Evolutionary conservation across 1,140 invertebrate genomes (phyloP), one percentile per base, ranked within the genome.

Genomic region (Lepidurus couesii): DNA sequence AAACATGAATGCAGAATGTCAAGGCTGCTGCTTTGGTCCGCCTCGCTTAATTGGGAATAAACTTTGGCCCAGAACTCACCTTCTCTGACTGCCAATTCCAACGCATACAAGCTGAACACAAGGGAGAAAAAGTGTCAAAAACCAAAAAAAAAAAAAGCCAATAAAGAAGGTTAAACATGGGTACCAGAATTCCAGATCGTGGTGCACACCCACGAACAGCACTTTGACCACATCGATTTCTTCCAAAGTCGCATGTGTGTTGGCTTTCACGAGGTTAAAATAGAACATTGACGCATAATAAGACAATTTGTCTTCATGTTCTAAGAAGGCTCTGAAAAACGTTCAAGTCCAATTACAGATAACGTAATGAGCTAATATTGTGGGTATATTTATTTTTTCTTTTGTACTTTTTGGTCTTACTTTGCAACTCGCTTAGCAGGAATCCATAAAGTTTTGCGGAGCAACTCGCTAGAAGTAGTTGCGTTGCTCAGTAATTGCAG

Each of bases 1-100:
- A 65, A 65, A 65, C 53, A 65, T 21, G 53, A 65, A 21, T 65
- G 53, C 53, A 65, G 53, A 65, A 65, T 65, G 53, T 21, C 53
- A 65, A 65, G 53, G 21, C 53, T 65, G 53, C 53, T 65, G 53
- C 53, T 65, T 65, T 65, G 53, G 6, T 65, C 53, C n/a, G 16
- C 53, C 9, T 9, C 8, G 53, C 53, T 65, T 65, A 65, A 65
- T 65, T 65, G 53, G 16, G 16, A 13, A 65, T n/a, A 13, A n/a
- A 65, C 53, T 65, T 65, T 65, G 16, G 21, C 16, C 53, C 53
- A 65, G 21, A n/a, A 65, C 16, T 65, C 53, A 16, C 53, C 53
- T 16, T 65, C 53, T 65, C 21, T 13, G 13, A 65, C 53, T 65
- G 21, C 16, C 53, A 9, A 16, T 65, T 65, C 53, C 53, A 65